phyloP scores from a whole-genome alignment of 2,888 invertebrate genomes.

The Drosophila trichaetosa region DNA sequence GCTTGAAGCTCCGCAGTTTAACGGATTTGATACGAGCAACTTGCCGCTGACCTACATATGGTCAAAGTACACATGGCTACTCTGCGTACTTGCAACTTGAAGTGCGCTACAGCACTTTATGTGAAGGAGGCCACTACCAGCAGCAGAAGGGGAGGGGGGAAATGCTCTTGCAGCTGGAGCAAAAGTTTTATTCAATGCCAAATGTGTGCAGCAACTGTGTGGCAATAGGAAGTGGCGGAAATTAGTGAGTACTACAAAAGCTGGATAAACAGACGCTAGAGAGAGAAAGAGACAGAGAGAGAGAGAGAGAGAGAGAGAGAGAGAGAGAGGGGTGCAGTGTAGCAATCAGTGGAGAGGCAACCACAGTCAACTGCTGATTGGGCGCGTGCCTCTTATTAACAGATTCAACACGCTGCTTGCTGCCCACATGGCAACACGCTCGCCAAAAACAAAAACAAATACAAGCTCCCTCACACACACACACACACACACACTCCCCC shows the following conservation, averaged over 20 bases:
- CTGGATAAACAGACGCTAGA: background rate
- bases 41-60: slow-evolving; percentile 55
- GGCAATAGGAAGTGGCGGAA: slow-evolving; percentile 5
- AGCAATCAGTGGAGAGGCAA: slow-evolving; percentile 24
- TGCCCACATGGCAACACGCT: slow-evolving; percentile 19
- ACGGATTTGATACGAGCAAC: slow-evolving; percentile 40
- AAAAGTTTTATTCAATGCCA: slow-evolving; percentile 58
- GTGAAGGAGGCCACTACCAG: slow-evolving; percentile 3
- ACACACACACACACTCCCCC: background rate
- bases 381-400: slow-evolving; percentile 74
- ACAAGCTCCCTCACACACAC: slow-evolving; percentile 4
- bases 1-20: slow-evolving; percentile 53
- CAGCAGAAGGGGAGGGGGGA: background rate
- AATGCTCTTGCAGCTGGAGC: slow-evolving; percentile 7
- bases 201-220: slow-evolving; percentile 24
- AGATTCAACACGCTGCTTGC: slow-evolving; percentile 66
- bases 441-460: slow-evolving; percentile 18
- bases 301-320: background rate
- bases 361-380: slow-evolving; percentile 61
- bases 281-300: background rate
- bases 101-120: slow-evolving; percentile 68
- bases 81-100: slow-evolving; percentile 36
- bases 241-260: slow-evolving; percentile 9
- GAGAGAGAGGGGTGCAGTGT: background rate
- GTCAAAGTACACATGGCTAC: background rate